These are phyloP conservation scores for Holothuria glaberrima DNA, from an alignment of 35 echinoderm and acorn worm genomes.

Conservation along the genomic window DNA sequence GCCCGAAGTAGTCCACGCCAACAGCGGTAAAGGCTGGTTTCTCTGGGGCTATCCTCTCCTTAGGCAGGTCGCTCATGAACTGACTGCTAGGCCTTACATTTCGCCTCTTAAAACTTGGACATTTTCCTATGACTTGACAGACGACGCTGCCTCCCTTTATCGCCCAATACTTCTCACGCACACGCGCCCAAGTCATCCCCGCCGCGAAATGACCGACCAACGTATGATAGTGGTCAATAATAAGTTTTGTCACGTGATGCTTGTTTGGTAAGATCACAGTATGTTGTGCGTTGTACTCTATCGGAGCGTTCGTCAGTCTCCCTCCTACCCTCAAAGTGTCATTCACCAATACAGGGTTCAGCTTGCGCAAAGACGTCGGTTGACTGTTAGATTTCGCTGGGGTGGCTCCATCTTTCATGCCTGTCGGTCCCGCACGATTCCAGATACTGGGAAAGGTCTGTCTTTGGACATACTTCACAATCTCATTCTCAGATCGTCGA, in stretches of 20 bases:
- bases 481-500: too few relatives aligned
- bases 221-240: neutral
- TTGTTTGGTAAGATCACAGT: neutral
- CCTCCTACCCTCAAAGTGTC: neutral
- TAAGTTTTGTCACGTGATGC: neutral
- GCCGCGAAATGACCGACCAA: neutral
- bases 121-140: neutral
- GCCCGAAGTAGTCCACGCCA: conserved; percentile 27
- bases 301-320: neutral
- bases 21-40: neutral
- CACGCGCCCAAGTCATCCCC: neutral
- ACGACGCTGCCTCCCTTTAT: neutral
- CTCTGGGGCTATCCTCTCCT: neutral
- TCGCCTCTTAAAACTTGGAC: neutral
- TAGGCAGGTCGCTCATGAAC: neutral
- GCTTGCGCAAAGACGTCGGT: neutral
- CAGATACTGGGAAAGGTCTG: too few relatives aligned
- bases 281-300: neutral
- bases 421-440: too few relatives aligned
- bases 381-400: neutral
- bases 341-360: neutral
- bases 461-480: too few relatives aligned
- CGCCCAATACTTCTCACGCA: neutral
- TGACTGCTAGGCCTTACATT: neutral
- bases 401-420: too few relatives aligned